A percentile compares a stretch with the other conserved stretches of the same genome.
Conservation (phyloP, 2,113 vertebrate species). For the Parus major region DNA sequence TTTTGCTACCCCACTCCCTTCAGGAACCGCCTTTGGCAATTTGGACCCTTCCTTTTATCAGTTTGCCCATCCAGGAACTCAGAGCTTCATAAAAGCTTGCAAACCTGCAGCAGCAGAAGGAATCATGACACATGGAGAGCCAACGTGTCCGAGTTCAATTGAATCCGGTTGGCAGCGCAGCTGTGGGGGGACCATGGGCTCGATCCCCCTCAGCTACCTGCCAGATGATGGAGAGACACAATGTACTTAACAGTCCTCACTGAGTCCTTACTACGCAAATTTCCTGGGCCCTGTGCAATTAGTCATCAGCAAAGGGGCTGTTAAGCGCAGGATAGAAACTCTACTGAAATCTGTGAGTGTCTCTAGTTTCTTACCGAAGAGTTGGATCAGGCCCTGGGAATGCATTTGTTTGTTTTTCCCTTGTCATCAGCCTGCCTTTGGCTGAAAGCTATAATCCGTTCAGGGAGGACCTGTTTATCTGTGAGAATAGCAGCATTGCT, state of each 20-base stretch:
- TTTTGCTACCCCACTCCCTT: not conserved
- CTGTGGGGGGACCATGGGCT: not conserved
- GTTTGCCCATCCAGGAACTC: not conserved
- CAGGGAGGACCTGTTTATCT: slow-evolving; percentile 28
- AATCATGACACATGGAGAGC: not conserved
- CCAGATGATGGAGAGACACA: not conserved
- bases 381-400: not conserved
- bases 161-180: accelerated
- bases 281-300: not conserved
- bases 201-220: not conserved
- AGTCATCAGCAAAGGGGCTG: not conserved
- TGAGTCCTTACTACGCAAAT: not conserved
- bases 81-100: not conserved
- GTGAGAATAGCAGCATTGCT: not conserved
- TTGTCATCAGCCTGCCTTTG: not conserved
- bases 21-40: not conserved
- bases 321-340: not conserved
- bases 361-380: not conserved
- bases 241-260: accelerated
- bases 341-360: not conserved
- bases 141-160: accelerated
- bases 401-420: slow-evolving; percentile 43
- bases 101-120: not conserved
- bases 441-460: not conserved
- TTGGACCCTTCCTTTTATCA: not conserved